Percentiles rank a stretch among this genome's conserved stretches.
These are phyloP conservation scores for Theocolax elegans DNA, from an alignment of 1,140 invertebrate genomes.

Conservation along the genomic window DNA sequence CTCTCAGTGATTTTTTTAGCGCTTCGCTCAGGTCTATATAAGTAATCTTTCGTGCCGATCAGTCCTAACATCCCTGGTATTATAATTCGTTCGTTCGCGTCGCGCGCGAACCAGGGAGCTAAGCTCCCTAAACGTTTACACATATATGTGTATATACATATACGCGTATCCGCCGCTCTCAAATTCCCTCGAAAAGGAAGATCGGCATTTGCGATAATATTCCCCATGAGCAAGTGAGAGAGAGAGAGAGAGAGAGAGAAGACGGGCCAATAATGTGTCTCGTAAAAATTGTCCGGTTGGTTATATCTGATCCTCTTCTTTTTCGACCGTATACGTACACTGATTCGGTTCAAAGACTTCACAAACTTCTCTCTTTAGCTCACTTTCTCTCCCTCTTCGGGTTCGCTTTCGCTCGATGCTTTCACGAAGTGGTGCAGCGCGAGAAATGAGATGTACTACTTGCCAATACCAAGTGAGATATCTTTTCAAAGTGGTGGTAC, in stretches of 20 bases:
- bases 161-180: slow-evolving; percentile 12
- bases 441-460: background rate
- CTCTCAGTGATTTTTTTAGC: slow-evolving; percentile 19
- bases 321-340: background rate
- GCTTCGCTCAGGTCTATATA: background rate
- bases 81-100: slow-evolving; percentile 23
- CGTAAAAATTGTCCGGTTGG: slow-evolving; percentile 18
- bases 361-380: background rate
- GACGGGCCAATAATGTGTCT: slow-evolving; percentile 11
- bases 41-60: slow-evolving; percentile 27
- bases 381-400: slow-evolving; percentile 33
- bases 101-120: slow-evolving; percentile 12
- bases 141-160: too few relatives aligned
- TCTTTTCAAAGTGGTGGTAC: background rate
- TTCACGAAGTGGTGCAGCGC: slow-evolving; percentile 26
- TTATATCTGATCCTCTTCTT: background rate
- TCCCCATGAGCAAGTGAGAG: background rate
- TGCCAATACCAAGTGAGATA: background rate
- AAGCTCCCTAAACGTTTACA: slow-evolving; percentile 31
- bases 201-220: slow-evolving; percentile 28
- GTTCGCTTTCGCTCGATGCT: slow-evolving; percentile 27
- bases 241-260: slow-evolving; percentile 1
- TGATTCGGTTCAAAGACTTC: background rate
- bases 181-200: slow-evolving; percentile 10
- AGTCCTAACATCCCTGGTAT: slow-evolving; percentile 1